These are phyloP conservation scores for Noctua pronuba DNA, from an alignment of 2,888 invertebrate species.

Conservation along the genomic window DNA sequence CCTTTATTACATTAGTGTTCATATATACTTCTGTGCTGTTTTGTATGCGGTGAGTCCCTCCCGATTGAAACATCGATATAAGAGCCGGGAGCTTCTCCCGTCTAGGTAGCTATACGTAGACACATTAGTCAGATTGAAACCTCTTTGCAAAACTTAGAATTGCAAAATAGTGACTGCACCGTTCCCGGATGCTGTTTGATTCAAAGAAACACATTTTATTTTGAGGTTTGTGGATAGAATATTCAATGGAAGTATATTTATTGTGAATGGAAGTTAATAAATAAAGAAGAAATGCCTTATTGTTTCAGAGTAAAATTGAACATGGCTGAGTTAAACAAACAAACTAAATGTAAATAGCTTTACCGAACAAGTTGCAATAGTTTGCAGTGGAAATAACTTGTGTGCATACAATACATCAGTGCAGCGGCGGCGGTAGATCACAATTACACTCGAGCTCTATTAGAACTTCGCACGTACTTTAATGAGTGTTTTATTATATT, in stretches of 20 bases:
- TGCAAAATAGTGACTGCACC: conserved; percentile 86
- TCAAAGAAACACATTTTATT: conserved; percentile 79
- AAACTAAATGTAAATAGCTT: conserved; percentile 10
- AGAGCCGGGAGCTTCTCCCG: conserved; percentile 61
- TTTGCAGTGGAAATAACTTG: conserved; percentile 20
- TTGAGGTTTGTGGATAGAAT: conserved; percentile 68
- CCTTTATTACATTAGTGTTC: conserved; percentile 20
- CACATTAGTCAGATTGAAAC: conserved; percentile 89
- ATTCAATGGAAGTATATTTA: conserved; percentile 35
- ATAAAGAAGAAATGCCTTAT: neutral
- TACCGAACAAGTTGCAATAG: conserved; percentile 6
- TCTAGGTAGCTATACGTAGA: conserved; percentile 73
- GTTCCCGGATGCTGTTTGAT: conserved; percentile 83
- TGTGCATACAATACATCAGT: conserved; percentile 13
- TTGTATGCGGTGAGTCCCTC: conserved; percentile 43
- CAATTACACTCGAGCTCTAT: conserved; percentile 49
- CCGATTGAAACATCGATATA: conserved; percentile 66
- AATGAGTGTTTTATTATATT: conserved; percentile 53
- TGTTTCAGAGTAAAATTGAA: neutral
- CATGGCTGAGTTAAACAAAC: conserved; percentile 5
- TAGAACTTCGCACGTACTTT: conserved; percentile 47
- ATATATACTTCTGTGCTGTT: conserved; percentile 35
- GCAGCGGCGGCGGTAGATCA: conserved; percentile 33
- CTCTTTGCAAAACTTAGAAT: conserved; percentile 87
- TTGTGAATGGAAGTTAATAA: conserved; percentile 7